Evolutionary conservation across 2,113 vertebrate species (phyloP), one percentile per base, ranked within the genome.

Genomic region (Turdus rufiventris): DNA sequence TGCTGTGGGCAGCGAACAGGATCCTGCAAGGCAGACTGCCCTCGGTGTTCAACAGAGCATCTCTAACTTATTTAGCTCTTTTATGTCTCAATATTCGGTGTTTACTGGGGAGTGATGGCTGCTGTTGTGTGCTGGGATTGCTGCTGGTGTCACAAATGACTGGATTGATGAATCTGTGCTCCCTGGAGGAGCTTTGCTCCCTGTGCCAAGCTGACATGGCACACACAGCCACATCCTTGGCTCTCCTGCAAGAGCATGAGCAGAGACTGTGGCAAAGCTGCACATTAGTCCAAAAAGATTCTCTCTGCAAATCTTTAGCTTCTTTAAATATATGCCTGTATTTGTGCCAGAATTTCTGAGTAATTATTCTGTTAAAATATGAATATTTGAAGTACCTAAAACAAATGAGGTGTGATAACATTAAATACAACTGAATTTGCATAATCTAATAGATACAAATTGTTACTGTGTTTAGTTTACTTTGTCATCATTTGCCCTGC

Each of bases 311-410:
- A 8, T 51, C 43, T 73, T 88, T 10, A 47, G 19, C 34, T 58
- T 65, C 50, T 72, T 61, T 66, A 76, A 73, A 80, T 88, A 38
- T 14, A n/a, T 76, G 47, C 31, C 16, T 77, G 43, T 60, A 24
- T 56, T 51, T 47, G 18, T 77, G 88, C 82, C 79, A 86, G 40
- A 13, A 45, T 70, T 61, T 70, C 34, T 53, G 63, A 77, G 56
- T 73, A 91, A 65, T 86, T 80, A 54, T 86, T 94, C 88, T 33
- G 68, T 88, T 67, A 93, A 91, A 88, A 65, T 40, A 8, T 48
- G 45, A 81, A 31, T 89, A 77, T 80, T 86, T 88, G 72, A 88
- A 92, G 72, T 50, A 93, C 50, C n/a, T 61, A 29, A 91, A 94
- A 26, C 72, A 86, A 94, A 84, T 74, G 63, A 88, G 40, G 50